Percentiles rank a stretch among this genome's conserved stretches.
Conservation (phyloP, 2,113 vertebrate species). For the Psilopsiagon aurifrons region DNA sequence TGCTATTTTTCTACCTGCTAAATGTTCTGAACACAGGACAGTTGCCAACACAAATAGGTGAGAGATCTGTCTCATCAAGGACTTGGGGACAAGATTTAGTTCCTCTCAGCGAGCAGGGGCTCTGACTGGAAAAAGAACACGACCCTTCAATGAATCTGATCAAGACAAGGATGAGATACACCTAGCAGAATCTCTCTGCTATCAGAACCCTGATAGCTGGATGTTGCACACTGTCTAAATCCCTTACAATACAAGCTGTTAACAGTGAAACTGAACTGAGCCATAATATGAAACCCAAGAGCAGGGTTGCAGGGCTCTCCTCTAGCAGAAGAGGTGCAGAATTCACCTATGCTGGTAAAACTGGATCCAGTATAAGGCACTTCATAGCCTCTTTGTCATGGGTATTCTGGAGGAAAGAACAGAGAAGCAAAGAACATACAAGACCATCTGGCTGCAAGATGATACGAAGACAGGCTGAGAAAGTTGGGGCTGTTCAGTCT, state of each 20-base stretch:
- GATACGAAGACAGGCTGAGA: neutral
- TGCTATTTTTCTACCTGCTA: neutral
- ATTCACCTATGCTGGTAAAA: neutral
- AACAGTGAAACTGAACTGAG: neutral
- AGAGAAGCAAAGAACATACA: neutral
- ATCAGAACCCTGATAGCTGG: neutral
- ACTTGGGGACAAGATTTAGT: neutral
- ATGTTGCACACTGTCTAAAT: neutral
- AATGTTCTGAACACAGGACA: neutral
- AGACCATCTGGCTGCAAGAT: neutral
- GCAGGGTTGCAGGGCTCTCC: neutral
- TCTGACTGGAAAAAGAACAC: neutral
- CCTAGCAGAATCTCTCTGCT: neutral
- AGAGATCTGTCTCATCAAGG: neutral
- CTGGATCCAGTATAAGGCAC: neutral
- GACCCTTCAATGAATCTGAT: neutral
- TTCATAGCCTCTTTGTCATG: neutral
- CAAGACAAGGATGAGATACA: neutral
- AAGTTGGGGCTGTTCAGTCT: neutral
- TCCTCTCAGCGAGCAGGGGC: neutral
- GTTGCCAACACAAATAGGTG: neutral
- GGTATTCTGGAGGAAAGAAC: neutral
- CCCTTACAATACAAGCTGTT: neutral
- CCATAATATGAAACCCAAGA: neutral
- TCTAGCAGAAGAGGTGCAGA: neutral